These are phyloP conservation scores for Drosophila tropicalis DNA, from an alignment of 1,140 invertebrate genomes.

Conservation along the genomic window DNA sequence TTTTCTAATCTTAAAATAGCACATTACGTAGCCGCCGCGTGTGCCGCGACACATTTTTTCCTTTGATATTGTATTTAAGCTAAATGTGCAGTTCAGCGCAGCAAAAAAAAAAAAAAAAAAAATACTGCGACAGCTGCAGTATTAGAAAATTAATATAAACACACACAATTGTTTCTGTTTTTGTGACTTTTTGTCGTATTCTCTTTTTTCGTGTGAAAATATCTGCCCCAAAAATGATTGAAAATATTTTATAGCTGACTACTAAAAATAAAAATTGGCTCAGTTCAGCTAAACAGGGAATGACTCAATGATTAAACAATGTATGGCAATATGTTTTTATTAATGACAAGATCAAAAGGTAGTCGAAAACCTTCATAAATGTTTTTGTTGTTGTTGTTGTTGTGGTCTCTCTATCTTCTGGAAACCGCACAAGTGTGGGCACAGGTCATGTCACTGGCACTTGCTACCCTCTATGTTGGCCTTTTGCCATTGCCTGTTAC, in stretches of 20 bases:
- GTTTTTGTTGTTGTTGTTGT: neutral
- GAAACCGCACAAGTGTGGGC: conserved; percentile 65
- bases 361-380: neutral
- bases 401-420: neutral
- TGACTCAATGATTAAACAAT: conserved; percentile 25
- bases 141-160: conserved; percentile 53
- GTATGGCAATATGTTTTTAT: neutral
- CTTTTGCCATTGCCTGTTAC: conserved; percentile 17
- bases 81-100: conserved; percentile 34
- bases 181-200: conserved; percentile 5
- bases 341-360: neutral
- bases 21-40: conserved; percentile 70
- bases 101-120: conserved; percentile 34
- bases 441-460: conserved; percentile 48
- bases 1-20: conserved; percentile 46
- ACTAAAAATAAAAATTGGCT: conserved; percentile 68
- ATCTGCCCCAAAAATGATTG: conserved; percentile 3
- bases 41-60: conserved; percentile 33
- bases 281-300: conserved; percentile 31
- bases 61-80: too few relatives aligned
- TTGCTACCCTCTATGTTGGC: conserved; percentile 18
- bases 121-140: conserved; percentile 60
- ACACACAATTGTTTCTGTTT: conserved; percentile 52
- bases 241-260: conserved; percentile 58
- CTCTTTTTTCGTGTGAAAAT: neutral